Percentiles rank a stretch among this genome's conserved stretches.
Conservation (phyloP, 2,797 vertebrate species). For the Enoplosus armatus region DNA sequence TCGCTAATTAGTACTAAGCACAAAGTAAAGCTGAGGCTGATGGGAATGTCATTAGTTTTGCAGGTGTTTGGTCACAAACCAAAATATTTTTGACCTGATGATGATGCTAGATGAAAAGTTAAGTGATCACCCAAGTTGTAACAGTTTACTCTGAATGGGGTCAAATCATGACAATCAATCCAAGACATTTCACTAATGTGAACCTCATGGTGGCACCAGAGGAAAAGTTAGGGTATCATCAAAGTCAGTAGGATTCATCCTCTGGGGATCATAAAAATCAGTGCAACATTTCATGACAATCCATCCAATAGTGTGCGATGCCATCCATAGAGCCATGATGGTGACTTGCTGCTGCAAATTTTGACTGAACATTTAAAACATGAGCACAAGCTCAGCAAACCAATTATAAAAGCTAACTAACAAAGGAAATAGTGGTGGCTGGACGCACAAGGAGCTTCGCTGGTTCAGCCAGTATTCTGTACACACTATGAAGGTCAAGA, state of each 20-base stretch:
- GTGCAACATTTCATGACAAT: not conserved
- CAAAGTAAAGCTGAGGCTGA: not conserved
- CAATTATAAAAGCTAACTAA: not conserved
- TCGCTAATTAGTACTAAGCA: not conserved
- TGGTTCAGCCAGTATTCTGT: not conserved
- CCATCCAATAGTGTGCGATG: not conserved
- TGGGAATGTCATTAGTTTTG: not conserved
- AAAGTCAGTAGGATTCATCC: not conserved
- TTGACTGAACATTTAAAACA: not conserved
- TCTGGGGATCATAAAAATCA: not conserved
- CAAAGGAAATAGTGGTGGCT: not conserved
- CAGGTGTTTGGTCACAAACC: no score
- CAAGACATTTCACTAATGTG: not conserved
- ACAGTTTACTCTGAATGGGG: not conserved
- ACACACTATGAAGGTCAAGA: not conserved
- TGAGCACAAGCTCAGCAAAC: not conserved
- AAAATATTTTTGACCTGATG: not conserved
- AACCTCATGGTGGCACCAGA: not conserved
- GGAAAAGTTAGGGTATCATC: not conserved
- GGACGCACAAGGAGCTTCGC: not conserved
- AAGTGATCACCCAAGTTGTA: not conserved
- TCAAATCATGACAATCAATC: not conserved
- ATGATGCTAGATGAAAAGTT: not conserved
- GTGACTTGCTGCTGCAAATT: not conserved
- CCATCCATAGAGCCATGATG: not conserved